These are phyloP conservation scores for Hirtodrosophila histrioides DNA, from an alignment of 2,888 invertebrate species.

Conservation along the genomic window DNA sequence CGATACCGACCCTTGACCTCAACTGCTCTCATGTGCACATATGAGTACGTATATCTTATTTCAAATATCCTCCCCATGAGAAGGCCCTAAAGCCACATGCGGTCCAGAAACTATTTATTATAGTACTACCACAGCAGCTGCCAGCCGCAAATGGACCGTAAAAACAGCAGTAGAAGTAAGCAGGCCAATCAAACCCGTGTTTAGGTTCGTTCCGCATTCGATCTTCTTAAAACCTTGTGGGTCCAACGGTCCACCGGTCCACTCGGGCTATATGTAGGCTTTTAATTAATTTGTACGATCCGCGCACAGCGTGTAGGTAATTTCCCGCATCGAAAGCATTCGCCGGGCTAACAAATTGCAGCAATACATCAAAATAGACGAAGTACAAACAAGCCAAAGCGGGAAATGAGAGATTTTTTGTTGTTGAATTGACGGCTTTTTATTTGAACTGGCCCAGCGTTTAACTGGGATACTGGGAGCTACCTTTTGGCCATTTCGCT, in stretches of 20 bases:
- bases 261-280: constrained; percentile 49
- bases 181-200: constrained; percentile 58
- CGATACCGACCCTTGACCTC: background rate
- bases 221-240: constrained; percentile 54
- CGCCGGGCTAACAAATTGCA: constrained; percentile 67
- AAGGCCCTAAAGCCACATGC: constrained; percentile 45
- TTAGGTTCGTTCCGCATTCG: constrained; percentile 47
- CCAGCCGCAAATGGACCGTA: constrained; percentile 60
- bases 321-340: constrained; percentile 73
- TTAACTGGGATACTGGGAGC: constrained; percentile 29
- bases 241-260: too few relatives aligned
- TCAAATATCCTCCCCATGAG: constrained; percentile 22
- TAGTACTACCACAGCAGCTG: constrained; percentile 33
- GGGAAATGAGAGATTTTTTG: constrained; percentile 17
- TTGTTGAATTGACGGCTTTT: constrained; percentile 39
- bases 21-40: constrained; percentile 3
- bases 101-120: constrained; percentile 71
- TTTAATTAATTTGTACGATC: constrained; percentile 77
- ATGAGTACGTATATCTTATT: constrained; percentile 36
- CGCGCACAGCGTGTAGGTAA: constrained; percentile 70
- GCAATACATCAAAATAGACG: constrained; percentile 72
- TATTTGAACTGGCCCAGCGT: constrained; percentile 29
- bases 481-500: constrained; percentile 64
- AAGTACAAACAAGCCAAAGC: constrained; percentile 9
- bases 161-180: constrained; percentile 55